Conservation (phyloP, 2,888 invertebrate genomes). For the Cantharis lateralis region DNA sequence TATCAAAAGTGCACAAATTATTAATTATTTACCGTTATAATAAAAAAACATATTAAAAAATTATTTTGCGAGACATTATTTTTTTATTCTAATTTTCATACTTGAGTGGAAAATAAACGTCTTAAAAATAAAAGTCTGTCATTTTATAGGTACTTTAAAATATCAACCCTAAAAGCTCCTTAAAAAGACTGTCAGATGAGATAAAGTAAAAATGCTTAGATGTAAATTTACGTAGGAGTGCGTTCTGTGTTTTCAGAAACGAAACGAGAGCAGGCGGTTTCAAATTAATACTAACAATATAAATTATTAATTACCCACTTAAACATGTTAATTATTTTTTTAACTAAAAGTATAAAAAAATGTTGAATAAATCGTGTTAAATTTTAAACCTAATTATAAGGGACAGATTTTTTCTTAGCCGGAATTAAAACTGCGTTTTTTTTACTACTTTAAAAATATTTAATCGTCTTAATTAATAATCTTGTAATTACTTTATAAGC, state of each 20-base stretch:
- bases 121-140: constrained; percentile 13
- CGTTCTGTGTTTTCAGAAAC: not conserved
- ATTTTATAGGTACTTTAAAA: constrained; percentile 4
- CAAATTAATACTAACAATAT: not conserved
- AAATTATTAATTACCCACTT: not conserved
- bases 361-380: not conserved
- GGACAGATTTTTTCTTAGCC: not conserved
- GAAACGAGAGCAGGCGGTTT: not conserved
- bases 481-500: not conserved
- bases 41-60: not conserved
- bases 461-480: not conserved
- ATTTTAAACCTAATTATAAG: not conserved
- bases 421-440: not conserved
- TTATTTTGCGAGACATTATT: not conserved
- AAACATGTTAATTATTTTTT: not conserved
- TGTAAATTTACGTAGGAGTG: not conserved
- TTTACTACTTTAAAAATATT: not conserved
- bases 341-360: not conserved
- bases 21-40: not conserved
- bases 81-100: not conserved
- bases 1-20: not conserved
- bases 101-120: not conserved
- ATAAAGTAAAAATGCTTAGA: constrained; percentile 11
- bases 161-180: constrained; percentile 18
- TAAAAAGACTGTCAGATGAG: constrained; percentile 14